These are phyloP conservation scores for Thecophora atra DNA, from an alignment of 2,888 invertebrate genomes.

Conservation along the genomic window DNA sequence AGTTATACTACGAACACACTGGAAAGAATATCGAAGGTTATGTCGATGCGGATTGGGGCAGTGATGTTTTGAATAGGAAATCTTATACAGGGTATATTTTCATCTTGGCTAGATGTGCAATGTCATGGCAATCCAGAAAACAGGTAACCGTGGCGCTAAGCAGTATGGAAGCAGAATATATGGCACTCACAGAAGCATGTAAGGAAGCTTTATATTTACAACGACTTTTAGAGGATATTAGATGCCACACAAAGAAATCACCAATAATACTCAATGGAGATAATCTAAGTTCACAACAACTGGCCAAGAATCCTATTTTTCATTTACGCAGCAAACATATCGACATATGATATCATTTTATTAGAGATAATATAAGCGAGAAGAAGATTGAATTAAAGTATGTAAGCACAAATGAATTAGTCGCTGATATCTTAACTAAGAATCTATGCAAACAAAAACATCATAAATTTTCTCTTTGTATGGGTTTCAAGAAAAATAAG, in stretches of 20 bases:
- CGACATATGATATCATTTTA: constrained; percentile 38
- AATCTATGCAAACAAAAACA: no score
- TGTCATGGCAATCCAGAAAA: constrained; percentile 42
- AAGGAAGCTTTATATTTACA: constrained; percentile 22
- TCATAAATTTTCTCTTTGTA: no score
- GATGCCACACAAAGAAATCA: no score
- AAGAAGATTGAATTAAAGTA: constrained; percentile 36
- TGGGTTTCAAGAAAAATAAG: no score
- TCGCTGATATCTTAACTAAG: constrained; percentile 42
- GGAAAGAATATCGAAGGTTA: constrained; percentile 35
- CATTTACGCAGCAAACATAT: constrained; percentile 40
- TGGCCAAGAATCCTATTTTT: constrained; percentile 38
- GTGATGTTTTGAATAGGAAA: constrained; percentile 37
- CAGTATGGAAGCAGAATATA: constrained; percentile 36
- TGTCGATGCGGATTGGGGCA: constrained; percentile 45
- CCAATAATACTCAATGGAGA: constrained; percentile 29
- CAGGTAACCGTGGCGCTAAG: constrained; percentile 42
- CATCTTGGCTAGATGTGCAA: constrained; percentile 37
- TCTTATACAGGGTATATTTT: constrained; percentile 41
- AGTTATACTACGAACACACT: constrained; percentile 31
- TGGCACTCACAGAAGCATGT: constrained; percentile 39
- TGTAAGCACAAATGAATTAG: constrained; percentile 33
- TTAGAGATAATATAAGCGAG: constrained; percentile 30
- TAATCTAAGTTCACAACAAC: constrained; percentile 38
- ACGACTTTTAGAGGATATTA: constrained; percentile 1